phyloP scores from a whole-genome alignment of 1,140 invertebrate species.

The Ceratoteleas bidentatus region DNA sequence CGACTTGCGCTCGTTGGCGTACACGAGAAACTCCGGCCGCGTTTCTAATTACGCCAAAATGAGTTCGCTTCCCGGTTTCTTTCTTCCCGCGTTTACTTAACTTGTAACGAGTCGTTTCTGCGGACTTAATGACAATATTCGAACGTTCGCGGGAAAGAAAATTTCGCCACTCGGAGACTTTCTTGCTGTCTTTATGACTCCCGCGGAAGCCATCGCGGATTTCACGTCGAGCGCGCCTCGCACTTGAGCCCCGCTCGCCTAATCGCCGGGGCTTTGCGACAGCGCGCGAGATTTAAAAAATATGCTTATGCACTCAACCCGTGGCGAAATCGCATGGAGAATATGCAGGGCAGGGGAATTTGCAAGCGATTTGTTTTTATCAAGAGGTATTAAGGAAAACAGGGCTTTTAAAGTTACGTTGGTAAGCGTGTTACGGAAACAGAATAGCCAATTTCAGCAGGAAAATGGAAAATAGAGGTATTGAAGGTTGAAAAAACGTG shows the following conservation, averaged over 20 bases:
- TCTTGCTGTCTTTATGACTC: constrained; percentile 45
- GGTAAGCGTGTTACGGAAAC: too few species aligned
- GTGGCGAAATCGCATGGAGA: constrained; percentile 29
- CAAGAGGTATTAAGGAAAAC: constrained; percentile 48
- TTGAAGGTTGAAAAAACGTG: too few species aligned
- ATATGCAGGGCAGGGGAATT: background rate
- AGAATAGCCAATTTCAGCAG: constrained; percentile 21
- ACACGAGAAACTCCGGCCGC: too few species aligned
- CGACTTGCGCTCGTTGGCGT: too few species aligned
- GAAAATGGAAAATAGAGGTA: too few species aligned
- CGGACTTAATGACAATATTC: constrained; percentile 36
- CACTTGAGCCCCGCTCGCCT: constrained; percentile 41
- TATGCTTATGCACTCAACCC: constrained; percentile 58
- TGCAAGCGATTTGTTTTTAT: constrained; percentile 35
- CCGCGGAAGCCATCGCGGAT: constrained; percentile 48
- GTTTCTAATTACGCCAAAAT: too few species aligned
- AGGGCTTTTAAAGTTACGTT: too few species aligned
- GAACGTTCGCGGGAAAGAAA: constrained; percentile 21
- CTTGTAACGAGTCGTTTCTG: background rate
- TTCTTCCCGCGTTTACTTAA: constrained; percentile 11
- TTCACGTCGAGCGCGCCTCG: constrained; percentile 34
- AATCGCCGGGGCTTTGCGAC: constrained; percentile 44
- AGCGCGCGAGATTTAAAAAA: constrained; percentile 53
- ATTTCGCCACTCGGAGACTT: constrained; percentile 44
- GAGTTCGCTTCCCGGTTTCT: too few species aligned